Evolutionary conservation across 2,888 invertebrate genomes (phyloP), one percentile per base, ranked within the genome.

Genomic region (Cerastis rubricosa): DNA sequence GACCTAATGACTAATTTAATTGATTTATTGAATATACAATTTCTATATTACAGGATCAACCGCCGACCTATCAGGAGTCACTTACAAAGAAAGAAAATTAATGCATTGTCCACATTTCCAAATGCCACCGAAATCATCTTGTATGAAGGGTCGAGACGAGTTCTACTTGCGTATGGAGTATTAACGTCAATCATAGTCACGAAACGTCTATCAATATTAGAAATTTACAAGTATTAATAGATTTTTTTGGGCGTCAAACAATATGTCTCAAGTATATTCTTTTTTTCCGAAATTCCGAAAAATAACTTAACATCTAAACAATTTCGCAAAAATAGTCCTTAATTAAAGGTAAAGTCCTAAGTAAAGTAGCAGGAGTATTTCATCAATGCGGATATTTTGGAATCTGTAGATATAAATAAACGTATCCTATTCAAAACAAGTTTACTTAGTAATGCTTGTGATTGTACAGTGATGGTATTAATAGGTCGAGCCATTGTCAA

Each of bases 11-110:
- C 17, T 29, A n/a, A 29, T 59, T 54, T 11, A 51, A 54, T 40
- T 43, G 17, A 4, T 0, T 61, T 7, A 22, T 40, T 14, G 2
- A 47, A 43, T 29, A 6, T 47, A 43, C 9, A 43, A 43, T 68
- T 65, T 81, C 51, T 45, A 29, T 47, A 82, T 93, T 97, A 67
- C 94, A 98, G 98, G 98, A 98, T 96, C 98, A 98, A 93, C 98
- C 98, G 77, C 98, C 98, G 92, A 98, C 97, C 89, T 98, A 98
- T 95, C 97, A 98, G 90, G 98, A 98, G 90, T 98, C 98, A 86
- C 97, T 97, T 88, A 97, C 97, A 87, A 98, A 98, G 95, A 98
- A 98, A 95, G 97, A 98, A 90, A 97, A 98, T 94, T 98, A 97
- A 97, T 84, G 89, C 94, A 95, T 86, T 96, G 96, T 90, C 96